Conservation (phyloP, 2,797 vertebrate genomes). For the Premnoplex brunnescens region DNA sequence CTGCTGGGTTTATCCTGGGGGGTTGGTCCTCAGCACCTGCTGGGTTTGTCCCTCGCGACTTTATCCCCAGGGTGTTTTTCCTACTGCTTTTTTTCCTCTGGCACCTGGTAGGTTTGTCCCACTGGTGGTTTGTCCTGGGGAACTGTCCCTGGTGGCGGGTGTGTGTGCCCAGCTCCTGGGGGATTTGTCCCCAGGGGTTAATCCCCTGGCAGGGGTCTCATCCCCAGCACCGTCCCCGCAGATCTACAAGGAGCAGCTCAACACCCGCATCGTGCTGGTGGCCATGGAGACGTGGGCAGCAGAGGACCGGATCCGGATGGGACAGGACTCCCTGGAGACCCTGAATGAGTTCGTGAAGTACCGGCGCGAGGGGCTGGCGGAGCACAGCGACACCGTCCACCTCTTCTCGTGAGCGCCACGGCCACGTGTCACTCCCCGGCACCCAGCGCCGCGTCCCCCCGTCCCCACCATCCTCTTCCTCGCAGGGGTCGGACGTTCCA, state of each 20-base stretch:
- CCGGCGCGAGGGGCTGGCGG: constrained; percentile 82
- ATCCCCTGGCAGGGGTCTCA: too few relatives aligned
- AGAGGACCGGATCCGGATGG: constrained; percentile 85
- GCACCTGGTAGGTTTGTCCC: not conserved
- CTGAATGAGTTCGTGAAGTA: constrained; percentile 90
- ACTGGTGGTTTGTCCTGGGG: not conserved
- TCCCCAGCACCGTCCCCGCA: constrained; percentile 4
- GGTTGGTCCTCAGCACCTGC: not conserved
- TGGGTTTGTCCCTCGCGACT: not conserved
- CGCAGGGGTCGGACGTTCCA: constrained; percentile 89
- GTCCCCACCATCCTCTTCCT: not conserved
- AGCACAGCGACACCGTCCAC: constrained; percentile 88
- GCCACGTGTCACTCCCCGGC: not conserved
- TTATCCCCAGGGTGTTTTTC: not conserved
- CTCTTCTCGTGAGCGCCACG: constrained; percentile 87
- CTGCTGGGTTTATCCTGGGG: rapidly evolving
- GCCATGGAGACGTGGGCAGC: constrained; percentile 95
- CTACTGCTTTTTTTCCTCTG: not conserved
- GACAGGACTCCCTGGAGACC: constrained; percentile 85
- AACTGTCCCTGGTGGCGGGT: not conserved
- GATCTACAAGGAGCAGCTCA: constrained; percentile 95
- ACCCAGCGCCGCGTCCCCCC: not conserved
- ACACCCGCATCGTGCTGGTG: constrained; percentile 92
- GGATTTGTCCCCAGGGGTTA: not conserved
- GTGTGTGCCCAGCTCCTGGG: not conserved